Percentiles rank a stretch among this genome's conserved stretches.
Evolutionary conservation across 2,888 invertebrate species (phyloP).

Genomic region (Scaeva pyrastri): DNA sequence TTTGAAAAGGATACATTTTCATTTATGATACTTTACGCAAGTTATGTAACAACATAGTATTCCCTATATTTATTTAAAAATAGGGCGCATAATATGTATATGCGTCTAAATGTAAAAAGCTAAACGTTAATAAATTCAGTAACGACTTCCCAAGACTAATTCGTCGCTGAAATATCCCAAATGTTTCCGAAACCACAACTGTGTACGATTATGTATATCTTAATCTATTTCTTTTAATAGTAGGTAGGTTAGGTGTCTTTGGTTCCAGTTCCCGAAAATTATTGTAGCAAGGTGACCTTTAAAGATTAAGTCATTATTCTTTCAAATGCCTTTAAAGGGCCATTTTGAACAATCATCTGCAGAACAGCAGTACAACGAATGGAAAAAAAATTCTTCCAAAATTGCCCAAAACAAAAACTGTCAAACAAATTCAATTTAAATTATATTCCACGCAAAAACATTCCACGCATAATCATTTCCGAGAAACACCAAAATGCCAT

Average conservation of each 20-base stretch:
- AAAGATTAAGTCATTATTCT: constrained; percentile 72
- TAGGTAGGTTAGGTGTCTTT: neutral
- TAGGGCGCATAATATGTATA: too few relatives aligned
- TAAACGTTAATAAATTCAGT: neutral
- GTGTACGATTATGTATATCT: constrained; percentile 11
- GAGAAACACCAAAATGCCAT: constrained; percentile 78
- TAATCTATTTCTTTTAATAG: constrained; percentile 22
- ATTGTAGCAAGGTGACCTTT: constrained; percentile 15
- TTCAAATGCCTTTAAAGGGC: constrained; percentile 21
- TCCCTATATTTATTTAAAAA: too few relatives aligned
- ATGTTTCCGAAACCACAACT: constrained; percentile 37
- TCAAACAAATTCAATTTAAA: constrained; percentile 74
- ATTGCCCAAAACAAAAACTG: constrained; percentile 48
- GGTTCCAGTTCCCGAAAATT: constrained; percentile 41
- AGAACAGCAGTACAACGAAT: constrained; percentile 19
- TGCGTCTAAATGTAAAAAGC: too few relatives aligned
- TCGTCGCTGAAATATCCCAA: constrained; percentile 12
- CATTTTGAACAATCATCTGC: constrained; percentile 44
- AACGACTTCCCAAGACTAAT: neutral
- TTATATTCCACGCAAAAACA: constrained; percentile 77
- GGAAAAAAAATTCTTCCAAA: constrained; percentile 52
- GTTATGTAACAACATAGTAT: too few relatives aligned
- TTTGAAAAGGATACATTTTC: too few relatives aligned
- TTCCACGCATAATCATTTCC: constrained; percentile 82
- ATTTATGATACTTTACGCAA: too few relatives aligned